Base-by-base conservation (phyloP, 2,113 vertebrate genomes). In the Nannobrachium achirus region DNA sequence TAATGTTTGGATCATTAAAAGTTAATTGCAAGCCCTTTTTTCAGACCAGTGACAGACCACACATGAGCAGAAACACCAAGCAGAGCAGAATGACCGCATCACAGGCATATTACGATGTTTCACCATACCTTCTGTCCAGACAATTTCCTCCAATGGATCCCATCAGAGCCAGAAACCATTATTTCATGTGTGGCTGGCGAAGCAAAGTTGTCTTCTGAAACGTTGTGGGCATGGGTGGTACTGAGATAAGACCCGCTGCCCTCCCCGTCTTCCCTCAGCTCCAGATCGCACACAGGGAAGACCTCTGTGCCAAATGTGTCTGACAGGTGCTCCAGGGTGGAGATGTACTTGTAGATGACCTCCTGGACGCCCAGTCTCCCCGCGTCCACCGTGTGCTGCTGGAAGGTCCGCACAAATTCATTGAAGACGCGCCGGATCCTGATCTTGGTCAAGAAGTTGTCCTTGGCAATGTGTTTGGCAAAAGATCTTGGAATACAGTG, bases 311-410 rank as follows among this genome's bases (percentile, higher is more conserved):
- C 95, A 0, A 96, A 98, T 2, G 69, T 19, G 0, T 94, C 94
- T 0, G 92, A 93, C 53, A 99, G 81, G 11, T 88, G 91, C 73
- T 99, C 96, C 0, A 99, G 80, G 0, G 95, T 97, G 8, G 93
- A 93, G 72, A 99, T 75, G 85, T 99, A 98, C 46, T 97, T 99
- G 56, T 92, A 94, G 92, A 98, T 96, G 68, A 97, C 51, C 16
- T 94, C 92, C 11, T 93, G 93, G 3, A 61, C 14, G 1, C 92
- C 89, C 11, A 97, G 89, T 11, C 58, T 77, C 0, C 91, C 91
- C 0, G 76, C n/a, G 0, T 90, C 69, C 52, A 94, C 89, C 0
- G 93, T 95, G 75, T 94, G 93, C 14, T 88, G 86, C 88, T 95
- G 95, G 89, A 98, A 98, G 8, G 68, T 88, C 2, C 41, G 84